Base-by-base conservation (phyloP, 2,888 invertebrate species). In the Cryptophagus acutangulus region DNA sequence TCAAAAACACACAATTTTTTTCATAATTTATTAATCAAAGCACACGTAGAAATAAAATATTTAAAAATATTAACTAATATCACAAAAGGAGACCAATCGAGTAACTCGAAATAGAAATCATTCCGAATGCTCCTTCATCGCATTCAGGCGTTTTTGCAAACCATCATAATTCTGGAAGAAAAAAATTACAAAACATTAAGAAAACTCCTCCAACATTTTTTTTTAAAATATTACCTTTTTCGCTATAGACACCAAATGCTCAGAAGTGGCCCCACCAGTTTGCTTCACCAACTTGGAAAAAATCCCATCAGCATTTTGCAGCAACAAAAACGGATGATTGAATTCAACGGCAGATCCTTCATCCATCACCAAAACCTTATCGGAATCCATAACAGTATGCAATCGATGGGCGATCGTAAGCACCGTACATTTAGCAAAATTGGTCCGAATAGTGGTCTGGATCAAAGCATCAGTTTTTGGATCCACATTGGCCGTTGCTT, bases 351-450 rank as follows among this genome's bases (percentile, higher is more conserved):
- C 74, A 36, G 69, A 71, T 0, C 81, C 81, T 17, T 71, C 71
- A 55, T 79, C 75, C 59, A 81, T 69, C 9, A 79, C 78, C 48
- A 79, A 55, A 48, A 86, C 78, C 68, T 81, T 78, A 70, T 88
- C 86, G 0, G 84, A 86, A 68, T 90, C 88, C 83, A 90, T 88
- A 35, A 90, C 83, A 0, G 89, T 89, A 58, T 89, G 80, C 5
- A 91, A 74, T 28, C 89, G 55, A 68, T 90, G 88, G 25, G 89
- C 89, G 33, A 89, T 84, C 1, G 87, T 88, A 29, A 89, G 73
- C 14, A 89, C 87, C 0, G 87, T 87, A 62, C 87, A 88, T 16
- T 78, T 72, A 1, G 73, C 75, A 59, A 88, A 88, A 63, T 85
- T 85, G 36, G 71, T 73, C 46, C 86, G 72, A 46, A 89, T 87